These are phyloP conservation scores for Macrotrachela quadricornifera DNA, from an alignment of 1,140 invertebrate genomes.

Conservation along the genomic window DNA sequence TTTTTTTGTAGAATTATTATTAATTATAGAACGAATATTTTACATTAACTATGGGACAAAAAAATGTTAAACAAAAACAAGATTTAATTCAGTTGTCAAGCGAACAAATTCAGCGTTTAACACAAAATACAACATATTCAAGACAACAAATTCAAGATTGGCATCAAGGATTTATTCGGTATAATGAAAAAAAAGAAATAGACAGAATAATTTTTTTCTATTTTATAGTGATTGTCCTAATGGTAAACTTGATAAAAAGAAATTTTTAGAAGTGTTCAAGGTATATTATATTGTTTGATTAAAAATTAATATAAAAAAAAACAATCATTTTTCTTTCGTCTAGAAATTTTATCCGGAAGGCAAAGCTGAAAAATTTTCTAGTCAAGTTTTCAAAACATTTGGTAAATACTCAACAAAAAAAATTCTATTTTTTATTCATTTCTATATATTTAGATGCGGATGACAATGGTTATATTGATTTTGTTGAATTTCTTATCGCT, in stretches of 20 bases:
- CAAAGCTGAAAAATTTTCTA: conserved; percentile 9
- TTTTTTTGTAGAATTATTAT: no score
- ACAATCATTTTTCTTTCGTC: no score
- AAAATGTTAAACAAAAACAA: neutral
- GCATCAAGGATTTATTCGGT: conserved; percentile 32
- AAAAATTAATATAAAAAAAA: no score
- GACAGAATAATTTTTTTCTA: neutral
- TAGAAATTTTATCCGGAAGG: neutral
- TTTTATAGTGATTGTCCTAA: conserved; percentile 3
- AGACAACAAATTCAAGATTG: conserved; percentile 30
- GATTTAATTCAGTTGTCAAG: conserved; percentile 8
- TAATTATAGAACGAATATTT: no score
- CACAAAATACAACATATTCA: conserved; percentile 27
- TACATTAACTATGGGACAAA: neutral
- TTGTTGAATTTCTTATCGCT: neutral
- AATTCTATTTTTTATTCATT: no score
- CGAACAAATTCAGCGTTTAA: conserved; percentile 26
- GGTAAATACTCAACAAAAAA: neutral
- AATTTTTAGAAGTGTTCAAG: conserved; percentile 7
- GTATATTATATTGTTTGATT: conserved; percentile 2
- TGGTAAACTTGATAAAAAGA: conserved; percentile 8
- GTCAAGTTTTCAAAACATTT: conserved; percentile 7
- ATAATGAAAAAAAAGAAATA: neutral
- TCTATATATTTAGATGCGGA: no score
- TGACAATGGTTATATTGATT: neutral